These are phyloP conservation scores for Tolypeutes matacus DNA, from an alignment of 2,797 vertebrate species.

Conservation along the genomic window DNA sequence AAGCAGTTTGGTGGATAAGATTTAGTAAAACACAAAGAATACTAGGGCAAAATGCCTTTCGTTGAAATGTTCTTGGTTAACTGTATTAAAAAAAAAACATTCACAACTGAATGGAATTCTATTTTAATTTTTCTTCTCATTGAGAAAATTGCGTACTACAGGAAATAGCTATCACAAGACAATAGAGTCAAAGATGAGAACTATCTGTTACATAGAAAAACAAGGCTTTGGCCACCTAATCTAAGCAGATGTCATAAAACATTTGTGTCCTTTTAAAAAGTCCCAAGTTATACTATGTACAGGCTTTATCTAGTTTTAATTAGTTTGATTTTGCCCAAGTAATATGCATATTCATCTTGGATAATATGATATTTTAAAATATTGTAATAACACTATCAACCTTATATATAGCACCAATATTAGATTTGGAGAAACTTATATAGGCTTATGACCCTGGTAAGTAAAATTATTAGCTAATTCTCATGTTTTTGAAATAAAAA, in stretches of 20 bases:
- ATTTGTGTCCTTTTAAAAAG: conserved; percentile 36
- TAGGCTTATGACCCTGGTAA: conserved; percentile 15
- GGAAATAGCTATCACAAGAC: conserved; percentile 28
- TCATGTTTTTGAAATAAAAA: conserved; percentile 57
- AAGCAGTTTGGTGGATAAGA: not conserved
- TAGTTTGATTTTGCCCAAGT: conserved; percentile 47
- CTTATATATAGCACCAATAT: conserved; percentile 56
- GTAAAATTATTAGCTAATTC: conserved; percentile 46
- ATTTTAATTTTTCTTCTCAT: conserved; percentile 21
- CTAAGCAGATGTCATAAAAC: conserved; percentile 56
- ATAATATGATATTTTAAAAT: conserved; percentile 68
- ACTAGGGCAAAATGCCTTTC: not conserved
- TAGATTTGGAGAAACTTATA: conserved; percentile 26
- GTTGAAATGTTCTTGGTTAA: conserved; percentile 5
- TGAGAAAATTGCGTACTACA: conserved; percentile 51
- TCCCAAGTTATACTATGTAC: not conserved
- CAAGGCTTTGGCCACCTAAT: not conserved
- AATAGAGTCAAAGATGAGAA: conserved; percentile 18
- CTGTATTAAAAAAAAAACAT: not conserved
- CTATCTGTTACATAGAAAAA: not conserved
- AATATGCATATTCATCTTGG: conserved; percentile 42
- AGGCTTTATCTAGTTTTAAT: conserved; percentile 35
- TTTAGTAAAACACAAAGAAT: not conserved
- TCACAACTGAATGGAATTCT: conserved; percentile 17
- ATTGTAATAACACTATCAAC: conserved; percentile 57